These are phyloP conservation scores for Malacosoma neustria DNA, from an alignment of 2,888 invertebrate species.

Conservation along the genomic window DNA sequence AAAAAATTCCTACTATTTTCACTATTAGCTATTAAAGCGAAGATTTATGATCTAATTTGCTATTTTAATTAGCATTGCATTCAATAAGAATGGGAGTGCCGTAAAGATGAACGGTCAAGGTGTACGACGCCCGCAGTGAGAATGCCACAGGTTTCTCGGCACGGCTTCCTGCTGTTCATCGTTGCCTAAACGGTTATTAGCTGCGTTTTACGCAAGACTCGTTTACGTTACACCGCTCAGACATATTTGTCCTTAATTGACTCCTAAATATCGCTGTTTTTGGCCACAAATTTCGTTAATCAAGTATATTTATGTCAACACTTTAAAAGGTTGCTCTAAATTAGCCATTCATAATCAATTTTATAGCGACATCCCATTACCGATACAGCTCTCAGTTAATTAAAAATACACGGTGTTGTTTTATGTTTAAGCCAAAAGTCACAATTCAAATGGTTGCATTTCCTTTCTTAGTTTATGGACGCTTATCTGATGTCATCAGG, in stretches of 20 bases:
- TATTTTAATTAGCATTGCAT: slow-evolving; percentile 49
- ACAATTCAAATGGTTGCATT: slow-evolving; percentile 53
- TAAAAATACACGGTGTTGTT: slow-evolving; percentile 43
- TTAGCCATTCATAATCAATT: slow-evolving; percentile 31
- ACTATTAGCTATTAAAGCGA: too few relatives aligned
- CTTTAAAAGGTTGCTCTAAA: slow-evolving; percentile 33
- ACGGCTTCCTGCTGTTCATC: slow-evolving; percentile 60
- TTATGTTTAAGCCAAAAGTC: slow-evolving; percentile 48
- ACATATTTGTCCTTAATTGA: slow-evolving; percentile 61
- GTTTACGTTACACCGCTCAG: slow-evolving; percentile 45
- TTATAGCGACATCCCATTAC: slow-evolving; percentile 18
- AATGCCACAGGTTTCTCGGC: slow-evolving; percentile 39
- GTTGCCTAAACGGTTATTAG: slow-evolving; percentile 56
- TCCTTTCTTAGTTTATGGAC: slow-evolving; percentile 39
- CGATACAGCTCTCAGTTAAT: slow-evolving; percentile 52
- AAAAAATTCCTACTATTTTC: too few relatives aligned
- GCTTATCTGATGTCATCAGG: slow-evolving; percentile 59
- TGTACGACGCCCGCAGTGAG: slow-evolving; percentile 35
- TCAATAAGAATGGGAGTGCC: slow-evolving; percentile 48
- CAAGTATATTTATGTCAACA: slow-evolving; percentile 56
- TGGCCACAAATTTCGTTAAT: slow-evolving; percentile 56
- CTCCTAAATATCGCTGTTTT: slow-evolving; percentile 65
- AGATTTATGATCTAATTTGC: too few relatives aligned
- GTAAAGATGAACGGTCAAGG: slow-evolving; percentile 33
- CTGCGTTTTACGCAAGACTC: slow-evolving; percentile 54